Evolutionary conservation across 2,888 invertebrate genomes (phyloP).

Genomic region (Catocala nupta): DNA sequence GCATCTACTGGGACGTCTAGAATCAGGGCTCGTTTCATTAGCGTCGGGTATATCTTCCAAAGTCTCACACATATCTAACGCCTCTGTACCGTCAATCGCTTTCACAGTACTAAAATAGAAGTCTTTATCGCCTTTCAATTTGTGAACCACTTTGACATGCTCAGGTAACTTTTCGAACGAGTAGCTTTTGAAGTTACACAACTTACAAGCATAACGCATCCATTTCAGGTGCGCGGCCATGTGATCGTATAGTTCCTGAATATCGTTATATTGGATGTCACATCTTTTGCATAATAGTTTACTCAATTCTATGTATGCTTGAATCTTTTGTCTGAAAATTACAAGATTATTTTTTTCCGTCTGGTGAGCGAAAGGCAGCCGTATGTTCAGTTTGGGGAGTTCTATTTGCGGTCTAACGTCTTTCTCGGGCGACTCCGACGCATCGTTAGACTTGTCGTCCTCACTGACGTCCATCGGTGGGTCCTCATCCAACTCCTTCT

Average conservation of each 20-base stretch:
- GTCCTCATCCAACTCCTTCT: constrained; percentile 50
- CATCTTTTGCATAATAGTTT: constrained; percentile 86
- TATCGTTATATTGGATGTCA: constrained; percentile 77
- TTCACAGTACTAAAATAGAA: constrained; percentile 82
- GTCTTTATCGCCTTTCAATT: constrained; percentile 86
- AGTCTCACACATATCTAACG: constrained; percentile 68
- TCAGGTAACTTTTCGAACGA: constrained; percentile 89
- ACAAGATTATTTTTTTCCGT: constrained; percentile 76
- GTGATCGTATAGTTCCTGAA: constrained; percentile 87
- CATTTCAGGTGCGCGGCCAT: constrained; percentile 90
- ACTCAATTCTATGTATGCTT: constrained; percentile 73
- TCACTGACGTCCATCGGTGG: constrained; percentile 56
- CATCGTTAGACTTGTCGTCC: constrained; percentile 58
- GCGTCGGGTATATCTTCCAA: constrained; percentile 62
- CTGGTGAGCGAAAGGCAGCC: constrained; percentile 72
- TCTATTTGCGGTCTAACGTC: constrained; percentile 29
- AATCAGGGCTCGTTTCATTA: constrained; percentile 70
- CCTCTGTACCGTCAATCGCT: constrained; percentile 77
- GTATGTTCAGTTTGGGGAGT: constrained; percentile 50
- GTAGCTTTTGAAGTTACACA: constrained; percentile 91
- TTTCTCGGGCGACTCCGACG: constrained; percentile 60
- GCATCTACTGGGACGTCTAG: constrained; percentile 77
- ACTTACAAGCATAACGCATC: constrained; percentile 91
- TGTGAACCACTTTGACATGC: constrained; percentile 89
- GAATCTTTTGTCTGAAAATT: constrained; percentile 72